Base-by-base conservation (phyloP, 2,113 vertebrate genomes). In the Piprites chloris region DNA sequence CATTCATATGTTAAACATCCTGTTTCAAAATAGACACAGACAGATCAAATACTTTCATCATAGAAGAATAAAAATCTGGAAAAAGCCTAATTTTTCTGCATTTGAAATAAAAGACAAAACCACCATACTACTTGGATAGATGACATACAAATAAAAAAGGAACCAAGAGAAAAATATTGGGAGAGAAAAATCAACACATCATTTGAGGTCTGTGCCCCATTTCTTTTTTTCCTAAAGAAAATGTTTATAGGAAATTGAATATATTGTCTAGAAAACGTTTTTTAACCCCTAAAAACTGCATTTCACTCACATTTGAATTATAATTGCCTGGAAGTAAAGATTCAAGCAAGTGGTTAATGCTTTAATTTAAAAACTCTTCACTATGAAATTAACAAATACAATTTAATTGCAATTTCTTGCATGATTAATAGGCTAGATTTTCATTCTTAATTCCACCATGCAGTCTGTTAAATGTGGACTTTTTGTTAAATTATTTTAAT, bases 361-460 rank as follows among this genome's bases (percentile, higher is more conserved):
- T 93, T 94, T 96, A 87, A 97, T 97, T 94, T 96, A 50, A 93
- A 96, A 96, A 68, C 47, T 79, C 88, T 92, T 87, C 82, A 85
- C 75, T 82, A 92, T 83, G 63, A 96, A 97, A 95, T 97, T 97
- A 97, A 96, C 80, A 96, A 96, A 97, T 90, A 91, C 47, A 94
- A 91, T 88, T 94, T 96, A 97, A 97, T 97, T 96, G 81, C 76
- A 90, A 94, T 91, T 92, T 95, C 89, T 97, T 97, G 93, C 89
- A 96, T 97, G 97, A 97, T 97, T 97, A 97, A 96, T 95, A 97
- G 96, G 71, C 35, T 94, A 95, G 95, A 96, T 97, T 97, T 96
- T 91, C 44, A 91, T 96, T 97, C 91, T 94, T 96, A 97, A 97
- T 97, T 97, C 94, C 72, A 95, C 95, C 86, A 95, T 66, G 62